Evolutionary conservation across 37 sponge, comb jelly and placozoan species (phyloP).

Genomic region (Agelas oroides): DNA sequence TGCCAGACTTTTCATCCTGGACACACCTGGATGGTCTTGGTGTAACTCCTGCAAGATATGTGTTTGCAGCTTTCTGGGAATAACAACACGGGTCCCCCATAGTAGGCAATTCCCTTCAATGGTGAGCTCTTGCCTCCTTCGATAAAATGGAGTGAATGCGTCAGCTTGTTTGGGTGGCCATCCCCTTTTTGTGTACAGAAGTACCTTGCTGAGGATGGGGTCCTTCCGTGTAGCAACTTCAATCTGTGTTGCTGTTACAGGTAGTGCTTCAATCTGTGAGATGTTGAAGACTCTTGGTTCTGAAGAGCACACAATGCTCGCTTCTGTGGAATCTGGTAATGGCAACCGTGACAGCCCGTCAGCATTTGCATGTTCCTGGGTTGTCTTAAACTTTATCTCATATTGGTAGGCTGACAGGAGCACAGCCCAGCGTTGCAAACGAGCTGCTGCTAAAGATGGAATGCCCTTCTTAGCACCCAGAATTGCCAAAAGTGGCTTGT

Average conservation of each 20-base stretch:
- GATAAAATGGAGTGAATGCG: not conserved
- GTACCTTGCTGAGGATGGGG: conserved; percentile 47
- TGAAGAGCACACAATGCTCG: not conserved
- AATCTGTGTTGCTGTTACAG: not conserved
- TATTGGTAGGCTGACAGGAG: conserved; percentile 40
- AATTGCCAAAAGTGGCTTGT: conserved; percentile 34
- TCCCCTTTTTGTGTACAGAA: conserved; percentile 32
- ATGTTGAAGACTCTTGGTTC: conserved; percentile 4
- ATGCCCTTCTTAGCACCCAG: conserved; percentile 27
- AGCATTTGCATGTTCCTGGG: conserved; percentile 59
- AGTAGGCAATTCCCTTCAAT: conserved; percentile 23
- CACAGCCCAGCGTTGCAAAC: conserved; percentile 63
- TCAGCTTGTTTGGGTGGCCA: conserved; percentile 25
- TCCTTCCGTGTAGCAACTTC: conserved; percentile 28
- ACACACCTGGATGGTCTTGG: conserved; percentile 9
- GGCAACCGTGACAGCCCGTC: conserved; percentile 51
- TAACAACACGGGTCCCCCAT: conserved; percentile 31
- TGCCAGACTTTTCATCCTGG: conserved; percentile 21
- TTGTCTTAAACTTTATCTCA: conserved; percentile 46
- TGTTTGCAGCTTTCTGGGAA: not conserved
- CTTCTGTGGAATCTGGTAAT: not conserved
- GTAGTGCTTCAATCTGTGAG: conserved; percentile 12
- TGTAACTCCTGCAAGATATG: not conserved
- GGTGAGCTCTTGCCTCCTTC: conserved; percentile 9
- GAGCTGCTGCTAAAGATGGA: conserved; percentile 28